Base-by-base conservation (phyloP, 2,888 invertebrate genomes). In the Drosophila kuntzei region DNA sequence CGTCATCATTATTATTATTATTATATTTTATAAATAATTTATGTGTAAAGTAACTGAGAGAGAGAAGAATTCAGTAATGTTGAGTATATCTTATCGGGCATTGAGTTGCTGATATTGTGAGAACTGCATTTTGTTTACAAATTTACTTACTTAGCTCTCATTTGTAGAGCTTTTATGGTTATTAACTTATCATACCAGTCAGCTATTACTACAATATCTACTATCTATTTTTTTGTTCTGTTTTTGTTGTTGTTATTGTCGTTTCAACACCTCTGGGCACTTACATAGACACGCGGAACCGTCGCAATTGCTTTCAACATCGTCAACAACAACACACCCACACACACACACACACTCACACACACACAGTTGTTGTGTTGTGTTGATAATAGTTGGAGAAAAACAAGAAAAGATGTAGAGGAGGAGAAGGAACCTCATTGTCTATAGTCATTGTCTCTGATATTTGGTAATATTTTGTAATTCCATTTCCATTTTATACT, bases 251-350 rank as follows among this genome's bases (percentile, higher is more conserved):
- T 57, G 53, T 61, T 41, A 57, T 44, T 58, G 74, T 29, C 18
- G 51, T 76, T 77, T 76, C 75, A 78, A 76, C 78, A 76, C 78
- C 68, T 73, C 62, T 53, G 50, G 53, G 49, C 75, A 77, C 47
- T 53, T 61, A 46, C 25, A 53, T 39, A 61, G 29, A 68, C 55
- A 59, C 59, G 39, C 66, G 50, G 57, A 62, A 50, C 39, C 46
- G 53, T 58, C 66, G 62, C 75, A 76, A 71, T 76, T 64, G 78
- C 63, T 78, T 72, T 73, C 78, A 55, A 61, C 78, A 75, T 63
- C 60, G 63, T 55, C 57, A 66, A 32, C 43, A 63, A 36, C 32
- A 53, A 61, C 51, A 57, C 66, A 55, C 49, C 37, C 53, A 66
- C 57, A 43, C 49, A 51, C 46, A 6, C 60, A 34, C 50, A 12